A percentile compares a stretch with the other conserved stretches of the same genome.
These are phyloP conservation scores for Gymnodraco acuticeps DNA, from an alignment of 2,797 vertebrate species.

Conservation along the genomic window DNA sequence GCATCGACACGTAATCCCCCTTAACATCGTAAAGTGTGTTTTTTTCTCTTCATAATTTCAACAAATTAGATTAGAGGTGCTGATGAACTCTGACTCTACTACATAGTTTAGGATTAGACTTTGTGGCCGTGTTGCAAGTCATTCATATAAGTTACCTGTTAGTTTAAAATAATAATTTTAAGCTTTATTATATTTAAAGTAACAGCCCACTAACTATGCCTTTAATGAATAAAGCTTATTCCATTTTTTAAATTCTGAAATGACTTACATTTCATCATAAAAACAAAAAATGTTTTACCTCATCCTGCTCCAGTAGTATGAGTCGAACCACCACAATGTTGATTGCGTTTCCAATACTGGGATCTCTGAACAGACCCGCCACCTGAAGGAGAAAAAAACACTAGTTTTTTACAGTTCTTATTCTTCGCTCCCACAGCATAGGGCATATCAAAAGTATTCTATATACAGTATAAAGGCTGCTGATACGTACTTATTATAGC, in stretches of 20 bases:
- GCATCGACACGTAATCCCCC: too few species aligned
- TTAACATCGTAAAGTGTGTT: too few species aligned
- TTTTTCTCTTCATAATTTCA: too few species aligned
- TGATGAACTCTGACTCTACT: too few species aligned
- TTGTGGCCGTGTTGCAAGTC: too few species aligned
- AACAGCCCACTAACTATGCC: background rate
- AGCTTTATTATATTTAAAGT: too few species aligned
- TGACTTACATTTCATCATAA: background rate
- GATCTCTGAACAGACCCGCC: slow-evolving; percentile 92
- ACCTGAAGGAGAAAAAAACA: slow-evolving; percentile 85
- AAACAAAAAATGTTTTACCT: slow-evolving; percentile 81
- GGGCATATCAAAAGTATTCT: background rate
- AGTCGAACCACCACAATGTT: slow-evolving; percentile 95
- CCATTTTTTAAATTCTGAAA: background rate
- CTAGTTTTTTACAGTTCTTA: rapidly evolving
- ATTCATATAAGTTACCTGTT: too few species aligned
- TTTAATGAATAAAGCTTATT: background rate
- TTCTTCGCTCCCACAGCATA: background rate
- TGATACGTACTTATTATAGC: background rate
- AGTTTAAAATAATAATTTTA: too few species aligned
- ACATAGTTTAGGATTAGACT: too few species aligned
- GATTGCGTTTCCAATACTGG: slow-evolving; percentile 96
- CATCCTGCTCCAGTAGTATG: slow-evolving; percentile 92
- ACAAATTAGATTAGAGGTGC: too few species aligned
- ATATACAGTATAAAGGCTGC: too few species aligned